Evolutionary conservation across 2,113 vertebrate genomes (phyloP).

Genomic region (Calypte anna): DNA sequence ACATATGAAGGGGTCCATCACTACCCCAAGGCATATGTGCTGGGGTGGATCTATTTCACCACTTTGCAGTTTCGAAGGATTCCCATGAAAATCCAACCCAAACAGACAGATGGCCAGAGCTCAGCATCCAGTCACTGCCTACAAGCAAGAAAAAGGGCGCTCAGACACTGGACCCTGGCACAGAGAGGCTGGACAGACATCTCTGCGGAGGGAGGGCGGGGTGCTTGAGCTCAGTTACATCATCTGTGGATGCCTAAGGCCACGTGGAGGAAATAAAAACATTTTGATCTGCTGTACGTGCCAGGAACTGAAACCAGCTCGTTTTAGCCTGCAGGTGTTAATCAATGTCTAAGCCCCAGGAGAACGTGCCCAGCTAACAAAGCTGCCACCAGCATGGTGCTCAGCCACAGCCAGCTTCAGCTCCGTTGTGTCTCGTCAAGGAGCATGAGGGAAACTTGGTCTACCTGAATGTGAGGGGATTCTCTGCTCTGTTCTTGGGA

Average conservation of each 20-base stretch:
- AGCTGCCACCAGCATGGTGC: not conserved
- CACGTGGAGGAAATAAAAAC: not conserved
- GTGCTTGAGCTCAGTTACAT: not conserved
- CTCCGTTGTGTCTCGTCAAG: accelerated
- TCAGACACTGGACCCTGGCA: not conserved
- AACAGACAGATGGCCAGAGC: not conserved
- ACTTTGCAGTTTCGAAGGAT: not conserved
- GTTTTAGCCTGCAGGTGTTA: not conserved
- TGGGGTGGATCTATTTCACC: not conserved
- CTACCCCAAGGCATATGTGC: not conserved
- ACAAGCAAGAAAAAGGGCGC: not conserved
- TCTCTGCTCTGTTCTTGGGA: too few species aligned
- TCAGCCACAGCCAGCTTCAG: not conserved
- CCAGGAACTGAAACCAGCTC: not conserved
- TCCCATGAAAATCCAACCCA: not conserved
- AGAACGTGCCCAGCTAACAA: not conserved
- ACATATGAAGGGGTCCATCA: accelerated
- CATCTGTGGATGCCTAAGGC: accelerated
- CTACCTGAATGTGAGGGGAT: too few species aligned
- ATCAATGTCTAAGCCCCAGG: not conserved
- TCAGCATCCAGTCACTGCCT: not conserved
- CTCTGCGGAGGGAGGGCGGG: not conserved
- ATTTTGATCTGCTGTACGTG: not conserved
- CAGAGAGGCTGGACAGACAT: not conserved
- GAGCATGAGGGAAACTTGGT: not conserved